Base-by-base conservation (phyloP, 1,140 invertebrate genomes). In the Elymnias hypermnestra region DNA sequence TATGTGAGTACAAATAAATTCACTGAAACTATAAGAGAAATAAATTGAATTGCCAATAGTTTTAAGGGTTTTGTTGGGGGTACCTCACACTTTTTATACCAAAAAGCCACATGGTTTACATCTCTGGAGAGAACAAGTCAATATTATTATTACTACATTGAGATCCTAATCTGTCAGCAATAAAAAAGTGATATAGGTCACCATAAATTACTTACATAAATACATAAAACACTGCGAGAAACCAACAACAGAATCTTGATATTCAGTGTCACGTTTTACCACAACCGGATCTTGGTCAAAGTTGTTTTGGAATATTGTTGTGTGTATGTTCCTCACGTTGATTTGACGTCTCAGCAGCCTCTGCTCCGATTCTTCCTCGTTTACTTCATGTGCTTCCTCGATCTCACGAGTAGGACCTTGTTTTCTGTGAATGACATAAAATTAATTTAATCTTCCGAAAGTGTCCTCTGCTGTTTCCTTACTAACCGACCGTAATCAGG, bases 171-270 rank as follows among this genome's bases (percentile, higher is more conserved):
- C n/a, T n/a, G n/a, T n/a, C n/a, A n/a, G n/a, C n/a, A n/a, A n/a
- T n/a, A n/a, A n/a, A n/a, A n/a, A n/a, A n/a, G n/a, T n/a, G n/a
- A n/a, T n/a, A n/a, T n/a, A n/a, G n/a, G n/a, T n/a, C n/a, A n/a
- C n/a, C n/a, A n/a, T n/a, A n/a, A n/a, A n/a, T n/a, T 21, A 76
- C 75, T 72, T 14, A 79, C 75, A 65, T 18, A 75, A 44, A 59
- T 69, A 83, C 69, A 83, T 71, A 3, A 62, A 17, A 28, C 75
- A 83, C 39, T 79, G 73, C 23, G 73, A 63, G 47, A 72, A 67
- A 0, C 78, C 78, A 0, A 53, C 50, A 1, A 79, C 43, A 0
- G 35, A 25, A 5, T 17, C 37, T 53, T 72, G 72, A 12, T 60
- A 47, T 1, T 25, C 19, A 1, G 8, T 26, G 5, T 54, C 53